Evolutionary conservation across 2,797 vertebrate species (phyloP), one percentile per base, ranked within the genome.

Genomic region (Enteromius paludinosus): DNA sequence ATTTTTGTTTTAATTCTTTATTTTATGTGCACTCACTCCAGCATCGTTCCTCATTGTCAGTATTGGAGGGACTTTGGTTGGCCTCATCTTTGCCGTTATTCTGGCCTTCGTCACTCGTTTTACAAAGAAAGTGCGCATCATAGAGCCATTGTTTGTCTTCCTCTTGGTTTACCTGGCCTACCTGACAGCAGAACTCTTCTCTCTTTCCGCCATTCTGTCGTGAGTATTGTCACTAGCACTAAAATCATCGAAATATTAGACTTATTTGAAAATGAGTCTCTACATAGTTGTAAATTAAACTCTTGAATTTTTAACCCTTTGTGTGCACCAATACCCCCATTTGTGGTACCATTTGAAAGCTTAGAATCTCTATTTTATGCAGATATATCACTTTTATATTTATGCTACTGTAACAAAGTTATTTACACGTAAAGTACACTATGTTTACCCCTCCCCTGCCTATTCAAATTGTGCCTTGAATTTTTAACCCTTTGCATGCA

Each of bases 81-180:
- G 97, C 82, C 92, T 99, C 89, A 94, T 98, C 84, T 99, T 98
- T 0, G 97, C 97, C 7, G 95, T 97, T 91, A 91, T 98, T 86
- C 92, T 98, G 75, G 96, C 96, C 84, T 95, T 99, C 87, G 95
- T 96, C 93, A 98, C 97, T 0, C 95, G 97, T 17, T 99, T 98
- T 93, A 98, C 97, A 65, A 98, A 98, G 92, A 96, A 96, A 9
- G 97, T 98, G 76, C 96, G 97, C 77, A 98, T 98, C 94, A 98
- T 99, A 17, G 97, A 98, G 94, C 97, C 97, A 0, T 95, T 98
- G 87, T 96, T 98, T 1, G 91, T 98, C 90, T 97, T 98, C 93
- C 95, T 98, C 87, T 92, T 98, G 88, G 97, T 97, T 87, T 99
- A 98, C 64, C 92, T 98, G 25, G 97, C 97, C 0, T 98, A 98